Conservation (phyloP, 2,888 invertebrate genomes). For the Venusia cambrica region DNA sequence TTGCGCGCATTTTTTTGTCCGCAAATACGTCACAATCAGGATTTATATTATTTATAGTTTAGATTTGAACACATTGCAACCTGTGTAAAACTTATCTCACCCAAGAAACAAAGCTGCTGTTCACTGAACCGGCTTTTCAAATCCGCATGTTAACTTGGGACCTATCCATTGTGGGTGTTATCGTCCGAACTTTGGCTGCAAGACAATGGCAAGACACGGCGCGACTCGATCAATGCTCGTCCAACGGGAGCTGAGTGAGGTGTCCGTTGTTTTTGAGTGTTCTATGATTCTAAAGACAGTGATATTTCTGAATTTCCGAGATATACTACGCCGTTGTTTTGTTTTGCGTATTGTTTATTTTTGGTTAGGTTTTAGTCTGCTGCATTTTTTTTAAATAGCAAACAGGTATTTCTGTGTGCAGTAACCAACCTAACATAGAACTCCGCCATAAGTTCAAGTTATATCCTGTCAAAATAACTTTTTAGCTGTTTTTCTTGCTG, state of each 20-base stretch:
- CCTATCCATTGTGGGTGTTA: slow-evolving; percentile 51
- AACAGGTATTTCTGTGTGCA: too few species aligned
- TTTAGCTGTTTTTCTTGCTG: too few species aligned
- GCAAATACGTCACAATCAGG: too few species aligned
- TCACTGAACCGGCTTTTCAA: slow-evolving; percentile 51
- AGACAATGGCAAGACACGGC: slow-evolving; percentile 56
- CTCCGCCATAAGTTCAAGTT: too few species aligned
- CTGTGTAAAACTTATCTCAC: slow-evolving; percentile 27
- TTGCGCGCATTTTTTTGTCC: too few species aligned
- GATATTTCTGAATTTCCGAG: slow-evolving; percentile 9
- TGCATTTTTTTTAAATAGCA: too few species aligned
- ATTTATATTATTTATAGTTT: too few species aligned
- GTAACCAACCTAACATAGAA: too few species aligned
- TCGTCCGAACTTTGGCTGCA: slow-evolving; percentile 59
- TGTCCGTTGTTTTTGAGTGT: slow-evolving; percentile 19
- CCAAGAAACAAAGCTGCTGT: slow-evolving; percentile 44
- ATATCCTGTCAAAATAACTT: too few species aligned
- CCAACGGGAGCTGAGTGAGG: slow-evolving; percentile 15
- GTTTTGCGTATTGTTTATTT: too few species aligned
- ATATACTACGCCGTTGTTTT: background rate
- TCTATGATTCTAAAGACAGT: slow-evolving; percentile 8
- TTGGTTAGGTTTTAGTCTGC: too few species aligned
- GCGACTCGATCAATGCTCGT: slow-evolving; percentile 29
- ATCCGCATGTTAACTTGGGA: slow-evolving; percentile 57
- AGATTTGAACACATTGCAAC: slow-evolving; percentile 7